Evolutionary conservation across 2,113 vertebrate genomes (phyloP), one percentile per base, ranked within the genome.

Genomic region (Poeciliopsis turrubarensis): DNA sequence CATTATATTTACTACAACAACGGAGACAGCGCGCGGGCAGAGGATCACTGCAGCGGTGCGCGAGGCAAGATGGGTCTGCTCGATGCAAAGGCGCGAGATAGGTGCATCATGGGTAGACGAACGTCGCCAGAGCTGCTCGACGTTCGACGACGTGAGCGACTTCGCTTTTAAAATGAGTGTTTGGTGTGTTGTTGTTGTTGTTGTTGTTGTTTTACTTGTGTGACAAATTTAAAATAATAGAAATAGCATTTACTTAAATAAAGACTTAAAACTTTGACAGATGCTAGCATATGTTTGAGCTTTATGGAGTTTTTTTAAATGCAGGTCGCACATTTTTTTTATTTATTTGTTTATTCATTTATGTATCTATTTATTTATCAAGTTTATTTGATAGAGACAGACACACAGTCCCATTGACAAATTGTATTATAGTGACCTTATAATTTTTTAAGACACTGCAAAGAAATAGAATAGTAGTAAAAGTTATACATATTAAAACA

Each of bases 1-100:
- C 96, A 96, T 96, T 96, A 95, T 96, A 95, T 96, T 94, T 93
- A 90, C 86, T 79, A 89, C 92, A 93, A 95, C 93, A 94, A 92
- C 92, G 91, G 83, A 67, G 79, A 83, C 51, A 60, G 86, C 86
- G 83, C 87, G 83, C 85, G 70, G 78, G 80, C 78, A 69, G 62
- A 86, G 64, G 70, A 30, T 72, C 70, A 86, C 86, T 83, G 85
- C 78, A 77, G 83, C 64, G 77, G 80, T 79, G 17, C 29, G 85
- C 87, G 86, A 90, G 78, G 89, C 88, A 94, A 94, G 93, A 94
- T 92, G 93, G 51, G 93, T 94, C 86, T 77, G 84, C 83, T 86
- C 41, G 75, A 75, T 22, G 81, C 85, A 81, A 94, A 92, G 94
- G 95, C 95, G 96, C 94, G 93, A 93, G 93, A 93, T 90, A 92